phyloP scores from a whole-genome alignment of 2,888 invertebrate genomes.

The Lycia hirtaria region DNA sequence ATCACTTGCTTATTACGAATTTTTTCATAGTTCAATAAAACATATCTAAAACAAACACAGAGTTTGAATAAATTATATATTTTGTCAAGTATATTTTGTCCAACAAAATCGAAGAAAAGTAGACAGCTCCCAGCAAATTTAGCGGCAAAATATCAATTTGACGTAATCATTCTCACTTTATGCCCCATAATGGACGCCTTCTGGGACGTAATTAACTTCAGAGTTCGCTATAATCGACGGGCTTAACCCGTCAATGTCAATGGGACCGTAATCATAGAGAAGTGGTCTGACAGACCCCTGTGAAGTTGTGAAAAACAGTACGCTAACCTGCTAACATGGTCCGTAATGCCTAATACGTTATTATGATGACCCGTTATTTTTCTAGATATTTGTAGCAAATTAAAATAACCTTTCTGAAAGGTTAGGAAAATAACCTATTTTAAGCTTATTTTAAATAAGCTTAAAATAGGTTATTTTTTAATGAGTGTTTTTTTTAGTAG shows the following conservation, averaged over 20 bases:
- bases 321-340: background rate
- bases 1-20: too few relatives aligned
- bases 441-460: too few relatives aligned
- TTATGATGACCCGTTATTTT: background rate
- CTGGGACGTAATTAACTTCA: slow-evolving; percentile 55
- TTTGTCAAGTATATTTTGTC: too few relatives aligned
- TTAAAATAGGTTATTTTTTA: too few relatives aligned
- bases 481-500: too few relatives aligned
- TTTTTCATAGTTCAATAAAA: background rate
- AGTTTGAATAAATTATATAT: too few relatives aligned
- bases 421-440: too few relatives aligned
- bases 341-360: background rate
- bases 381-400: background rate
- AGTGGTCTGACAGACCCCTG: slow-evolving; percentile 40
- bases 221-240: slow-evolving; percentile 51
- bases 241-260: slow-evolving; percentile 53
- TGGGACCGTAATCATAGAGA: slow-evolving; percentile 47
- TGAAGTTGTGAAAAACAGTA: slow-evolving; percentile 27
- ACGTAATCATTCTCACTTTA: slow-evolving; percentile 43
- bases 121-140: slow-evolving; percentile 18
- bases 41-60: slow-evolving; percentile 1
- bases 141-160: slow-evolving; percentile 49
- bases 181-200: slow-evolving; percentile 39
- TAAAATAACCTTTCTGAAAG: too few relatives aligned
- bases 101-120: slow-evolving; percentile 3